Percentiles rank a stretch among this genome's conserved stretches.
These are phyloP conservation scores for Formica selysi DNA, from an alignment of 1,140 invertebrate genomes.

Conservation along the genomic window DNA sequence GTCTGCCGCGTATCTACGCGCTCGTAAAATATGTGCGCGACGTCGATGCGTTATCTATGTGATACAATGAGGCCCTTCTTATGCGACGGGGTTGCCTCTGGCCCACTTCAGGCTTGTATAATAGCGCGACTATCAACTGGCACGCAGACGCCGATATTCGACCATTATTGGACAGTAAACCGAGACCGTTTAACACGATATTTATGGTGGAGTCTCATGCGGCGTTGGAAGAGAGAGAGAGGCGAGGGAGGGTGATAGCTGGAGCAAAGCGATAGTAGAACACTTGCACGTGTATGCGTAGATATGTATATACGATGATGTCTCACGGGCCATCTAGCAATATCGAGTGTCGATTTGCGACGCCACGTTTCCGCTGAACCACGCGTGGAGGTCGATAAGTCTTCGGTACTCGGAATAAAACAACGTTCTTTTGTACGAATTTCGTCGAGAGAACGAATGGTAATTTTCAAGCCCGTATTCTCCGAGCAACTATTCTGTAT, in stretches of 20 bases:
- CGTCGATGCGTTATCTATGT: conserved; percentile 53
- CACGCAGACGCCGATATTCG: conserved; percentile 78
- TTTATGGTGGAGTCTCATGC: conserved; percentile 79
- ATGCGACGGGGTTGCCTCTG: conserved; percentile 16
- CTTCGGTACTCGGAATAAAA: not conserved
- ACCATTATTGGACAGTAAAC: conserved; percentile 83
- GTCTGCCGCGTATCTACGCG: not conserved
- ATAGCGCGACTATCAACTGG: conserved; percentile 75
- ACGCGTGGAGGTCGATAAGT: conserved; percentile 23
- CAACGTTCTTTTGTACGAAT: not conserved
- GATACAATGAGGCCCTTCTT: conserved; percentile 71
- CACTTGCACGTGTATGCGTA: conserved; percentile 41
- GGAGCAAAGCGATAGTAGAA: conserved; percentile 72
- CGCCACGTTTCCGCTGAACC: not conserved
- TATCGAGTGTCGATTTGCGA: conserved; percentile 72
- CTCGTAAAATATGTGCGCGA: conserved; percentile 62
- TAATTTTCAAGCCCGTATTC: conserved; percentile 31
- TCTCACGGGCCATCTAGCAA: conserved; percentile 82
- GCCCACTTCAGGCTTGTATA: conserved; percentile 55
- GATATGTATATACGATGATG: conserved; percentile 45
- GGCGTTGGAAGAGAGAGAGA: conserved; percentile 27
- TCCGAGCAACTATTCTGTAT: conserved; percentile 23
- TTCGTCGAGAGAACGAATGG: conserved; percentile 16
- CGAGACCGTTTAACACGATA: conserved; percentile 83
- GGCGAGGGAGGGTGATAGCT: conserved; percentile 39